Evolutionary conservation across 2,113 vertebrate genomes (phyloP).

Genomic region (Saccopteryx bilineata): DNA sequence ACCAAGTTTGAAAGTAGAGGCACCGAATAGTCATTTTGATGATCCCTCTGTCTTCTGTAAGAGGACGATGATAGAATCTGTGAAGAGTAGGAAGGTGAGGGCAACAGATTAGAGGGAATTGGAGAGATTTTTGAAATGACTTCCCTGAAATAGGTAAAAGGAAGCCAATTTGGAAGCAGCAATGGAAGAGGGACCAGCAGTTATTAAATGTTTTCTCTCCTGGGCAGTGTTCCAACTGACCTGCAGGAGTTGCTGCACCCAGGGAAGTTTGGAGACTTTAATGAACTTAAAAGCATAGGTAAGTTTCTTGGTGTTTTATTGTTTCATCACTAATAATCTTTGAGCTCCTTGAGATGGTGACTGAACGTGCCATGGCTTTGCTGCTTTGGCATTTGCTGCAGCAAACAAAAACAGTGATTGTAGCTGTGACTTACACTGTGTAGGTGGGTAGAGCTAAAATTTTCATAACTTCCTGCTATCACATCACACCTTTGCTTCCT

Average conservation of each 20-base stretch:
- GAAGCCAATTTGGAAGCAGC: too few species aligned
- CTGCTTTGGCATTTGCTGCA: background rate
- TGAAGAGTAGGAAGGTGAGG: background rate
- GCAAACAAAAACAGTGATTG: fast-evolving
- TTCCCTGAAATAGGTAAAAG: too few species aligned
- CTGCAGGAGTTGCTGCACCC: background rate
- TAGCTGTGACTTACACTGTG: background rate
- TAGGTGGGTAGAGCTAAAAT: background rate
- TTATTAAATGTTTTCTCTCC: background rate
- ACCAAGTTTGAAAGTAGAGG: background rate
- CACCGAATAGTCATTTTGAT: too few species aligned
- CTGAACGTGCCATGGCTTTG: background rate
- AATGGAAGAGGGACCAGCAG: fast-evolving
- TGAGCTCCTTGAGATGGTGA: background rate
- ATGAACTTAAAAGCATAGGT: background rate
- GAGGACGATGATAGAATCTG: background rate
- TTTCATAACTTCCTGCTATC: background rate
- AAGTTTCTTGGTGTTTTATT: background rate
- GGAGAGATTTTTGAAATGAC: background rate
- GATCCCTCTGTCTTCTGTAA: background rate
- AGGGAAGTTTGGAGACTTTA: background rate
- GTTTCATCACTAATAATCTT: background rate
- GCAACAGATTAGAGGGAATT: background rate
- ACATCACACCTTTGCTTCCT: background rate
- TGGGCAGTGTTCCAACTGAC: fast-evolving